phyloP scores from a whole-genome alignment of 2,113 vertebrate genomes.

The Vidua macroura region DNA sequence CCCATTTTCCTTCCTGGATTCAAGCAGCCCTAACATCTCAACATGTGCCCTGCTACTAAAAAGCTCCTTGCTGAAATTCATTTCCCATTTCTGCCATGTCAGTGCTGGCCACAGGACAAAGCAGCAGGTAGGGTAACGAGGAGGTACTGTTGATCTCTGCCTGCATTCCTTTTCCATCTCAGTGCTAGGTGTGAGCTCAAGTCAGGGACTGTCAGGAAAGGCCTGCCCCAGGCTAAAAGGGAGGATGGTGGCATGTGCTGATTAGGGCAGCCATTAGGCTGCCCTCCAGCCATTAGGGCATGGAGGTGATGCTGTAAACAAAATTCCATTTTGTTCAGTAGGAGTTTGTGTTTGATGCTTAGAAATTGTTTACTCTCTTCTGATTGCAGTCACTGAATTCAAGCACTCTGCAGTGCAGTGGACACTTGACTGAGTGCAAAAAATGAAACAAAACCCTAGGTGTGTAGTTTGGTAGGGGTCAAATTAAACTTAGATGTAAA shows the following conservation, averaged over 20 bases:
- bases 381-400: background rate
- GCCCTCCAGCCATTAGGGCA: background rate
- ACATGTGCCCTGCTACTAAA: fast-evolving
- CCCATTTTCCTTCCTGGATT: background rate
- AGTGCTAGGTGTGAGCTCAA: background rate
- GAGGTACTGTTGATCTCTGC: background rate
- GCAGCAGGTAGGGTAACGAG: background rate
- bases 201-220: background rate
- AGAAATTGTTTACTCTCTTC: background rate
- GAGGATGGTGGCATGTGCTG: background rate
- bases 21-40: background rate
- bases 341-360: background rate
- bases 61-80: background rate
- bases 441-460: background rate
- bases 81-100: background rate
- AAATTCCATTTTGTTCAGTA: background rate
- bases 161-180: background rate
- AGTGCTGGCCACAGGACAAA: background rate
- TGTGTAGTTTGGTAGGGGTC: background rate
- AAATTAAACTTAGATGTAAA: background rate
- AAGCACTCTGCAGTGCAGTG: background rate
- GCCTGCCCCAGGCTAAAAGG: background rate
- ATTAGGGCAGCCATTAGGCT: too few species aligned
- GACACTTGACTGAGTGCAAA: background rate
- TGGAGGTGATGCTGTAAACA: background rate